Percentiles rank a stretch among this genome's conserved stretches.
Evolutionary conservation across 2,888 invertebrate genomes (phyloP).

Genomic region (Pterostichus madidus): DNA sequence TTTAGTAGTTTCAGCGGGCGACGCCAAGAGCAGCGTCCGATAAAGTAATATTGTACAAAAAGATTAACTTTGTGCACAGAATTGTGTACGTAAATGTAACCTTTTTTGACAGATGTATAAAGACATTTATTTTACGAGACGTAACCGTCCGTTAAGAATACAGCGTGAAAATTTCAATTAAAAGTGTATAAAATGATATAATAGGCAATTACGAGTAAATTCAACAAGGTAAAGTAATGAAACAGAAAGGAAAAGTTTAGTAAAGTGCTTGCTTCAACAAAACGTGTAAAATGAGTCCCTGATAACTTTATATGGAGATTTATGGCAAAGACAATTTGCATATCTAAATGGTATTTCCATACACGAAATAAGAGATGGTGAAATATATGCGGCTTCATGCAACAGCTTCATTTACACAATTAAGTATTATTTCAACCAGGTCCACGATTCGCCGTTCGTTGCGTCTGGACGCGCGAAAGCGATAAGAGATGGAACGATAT

Average conservation of each 20-base stretch:
- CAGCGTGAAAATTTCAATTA: slow-evolving; percentile 19
- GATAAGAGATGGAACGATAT: slow-evolving; percentile 43
- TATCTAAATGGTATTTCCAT: slow-evolving; percentile 62
- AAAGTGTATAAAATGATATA: not conserved
- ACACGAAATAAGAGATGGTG: slow-evolving; percentile 60
- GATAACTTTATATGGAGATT: slow-evolving; percentile 64
- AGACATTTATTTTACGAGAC: not conserved
- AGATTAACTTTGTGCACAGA: too few relatives aligned
- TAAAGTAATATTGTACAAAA: too few relatives aligned
- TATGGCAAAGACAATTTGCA: slow-evolving; percentile 57
- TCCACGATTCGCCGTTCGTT: slow-evolving; percentile 3
- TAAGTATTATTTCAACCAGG: slow-evolving; percentile 54
- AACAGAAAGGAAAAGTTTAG: slow-evolving; percentile 42
- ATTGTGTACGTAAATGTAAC: not conserved
- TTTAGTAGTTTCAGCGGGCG: not conserved
- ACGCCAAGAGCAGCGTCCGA: not conserved
- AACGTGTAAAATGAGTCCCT: slow-evolving; percentile 58
- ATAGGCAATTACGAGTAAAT: not conserved
- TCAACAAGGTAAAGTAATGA: not conserved
- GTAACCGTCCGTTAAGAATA: not conserved
- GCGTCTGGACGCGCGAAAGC: not conserved
- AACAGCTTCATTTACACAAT: slow-evolving; percentile 64
- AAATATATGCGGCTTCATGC: slow-evolving; percentile 52
- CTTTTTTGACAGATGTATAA: not conserved
- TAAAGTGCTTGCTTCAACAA: slow-evolving; percentile 49